A percentile compares a stretch with the other conserved stretches of the same genome.
These are phyloP conservation scores for Melitaea athalia DNA, from an alignment of 2,888 invertebrate species.

Conservation along the genomic window DNA sequence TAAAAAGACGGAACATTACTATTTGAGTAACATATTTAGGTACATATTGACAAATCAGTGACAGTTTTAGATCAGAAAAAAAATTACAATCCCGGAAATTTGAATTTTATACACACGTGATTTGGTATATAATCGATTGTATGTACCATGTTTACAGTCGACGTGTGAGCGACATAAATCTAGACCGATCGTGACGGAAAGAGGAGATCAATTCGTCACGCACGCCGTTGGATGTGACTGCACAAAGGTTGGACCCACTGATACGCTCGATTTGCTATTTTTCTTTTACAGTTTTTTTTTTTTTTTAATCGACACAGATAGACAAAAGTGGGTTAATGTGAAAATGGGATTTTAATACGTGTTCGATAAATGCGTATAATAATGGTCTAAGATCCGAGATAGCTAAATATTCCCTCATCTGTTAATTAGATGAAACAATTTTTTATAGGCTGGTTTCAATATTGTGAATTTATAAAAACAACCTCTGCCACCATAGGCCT, in stretches of 20 bases:
- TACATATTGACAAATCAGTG: slow-evolving; percentile 7
- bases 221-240: slow-evolving; percentile 21
- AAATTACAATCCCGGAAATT: neutral
- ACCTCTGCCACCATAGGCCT: no score
- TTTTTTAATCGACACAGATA: neutral
- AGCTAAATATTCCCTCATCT: no score
- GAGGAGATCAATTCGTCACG: slow-evolving; percentile 30
- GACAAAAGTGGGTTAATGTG: no score
- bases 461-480: no score
- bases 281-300: neutral
- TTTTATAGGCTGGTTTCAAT: no score
- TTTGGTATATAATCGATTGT: neutral
- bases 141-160: neutral
- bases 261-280: slow-evolving; percentile 12
- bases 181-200: slow-evolving; percentile 29
- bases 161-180: slow-evolving; percentile 24
- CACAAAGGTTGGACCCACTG: slow-evolving; percentile 15
- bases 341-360: no score
- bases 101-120: neutral
- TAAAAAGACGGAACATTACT: neutral
- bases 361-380: no score
- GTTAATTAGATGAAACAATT: no score
- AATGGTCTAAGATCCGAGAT: no score
- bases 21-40: neutral
- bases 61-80: slow-evolving; percentile 3